Percentiles rank a stretch among this genome's conserved stretches.
These are phyloP conservation scores for Drosophila leontia DNA, from an alignment of 1,140 invertebrate species.

Conservation along the genomic window DNA sequence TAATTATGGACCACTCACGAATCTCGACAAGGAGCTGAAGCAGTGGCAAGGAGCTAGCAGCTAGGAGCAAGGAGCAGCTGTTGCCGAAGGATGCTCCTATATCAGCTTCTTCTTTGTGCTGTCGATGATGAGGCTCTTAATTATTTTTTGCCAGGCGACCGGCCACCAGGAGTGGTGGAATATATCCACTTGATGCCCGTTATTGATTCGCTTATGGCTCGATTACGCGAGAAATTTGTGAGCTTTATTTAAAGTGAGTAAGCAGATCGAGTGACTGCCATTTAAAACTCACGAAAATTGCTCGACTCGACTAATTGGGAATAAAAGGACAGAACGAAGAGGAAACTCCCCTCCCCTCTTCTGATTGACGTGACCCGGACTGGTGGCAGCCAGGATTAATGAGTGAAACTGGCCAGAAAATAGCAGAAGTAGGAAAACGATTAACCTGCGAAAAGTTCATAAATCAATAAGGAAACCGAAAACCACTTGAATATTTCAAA, in stretches of 20 bases:
- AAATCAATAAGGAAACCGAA: constrained; percentile 60
- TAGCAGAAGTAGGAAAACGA: constrained; percentile 29
- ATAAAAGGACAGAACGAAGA: background rate
- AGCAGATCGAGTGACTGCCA: constrained; percentile 25
- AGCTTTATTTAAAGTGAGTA: constrained; percentile 33
- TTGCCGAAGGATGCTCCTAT: constrained; percentile 18
- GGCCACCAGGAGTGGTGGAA: constrained; percentile 16
- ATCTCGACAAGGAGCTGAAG: constrained; percentile 25
- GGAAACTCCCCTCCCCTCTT: background rate
- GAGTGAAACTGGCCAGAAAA: constrained; percentile 41
- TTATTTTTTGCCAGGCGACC: constrained; percentile 49
- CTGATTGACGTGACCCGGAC: constrained; percentile 22
- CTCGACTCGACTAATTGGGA: constrained; percentile 42
- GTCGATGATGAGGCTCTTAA: constrained; percentile 49
- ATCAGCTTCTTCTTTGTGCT: constrained; percentile 17
- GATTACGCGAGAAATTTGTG: constrained; percentile 36
- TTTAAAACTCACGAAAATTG: constrained; percentile 26
- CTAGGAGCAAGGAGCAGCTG: constrained; percentile 1
- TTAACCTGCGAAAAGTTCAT: constrained; percentile 56
- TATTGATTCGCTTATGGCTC: constrained; percentile 50
- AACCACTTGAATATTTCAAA: constrained; percentile 73
- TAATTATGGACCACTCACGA: constrained; percentile 71
- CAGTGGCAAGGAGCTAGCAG: constrained; percentile 13
- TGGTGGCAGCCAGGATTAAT: constrained; percentile 40
- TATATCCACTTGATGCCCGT: constrained; percentile 33